phyloP scores from a whole-genome alignment of 2,113 vertebrate species.

The Eulemur macaco region DNA sequence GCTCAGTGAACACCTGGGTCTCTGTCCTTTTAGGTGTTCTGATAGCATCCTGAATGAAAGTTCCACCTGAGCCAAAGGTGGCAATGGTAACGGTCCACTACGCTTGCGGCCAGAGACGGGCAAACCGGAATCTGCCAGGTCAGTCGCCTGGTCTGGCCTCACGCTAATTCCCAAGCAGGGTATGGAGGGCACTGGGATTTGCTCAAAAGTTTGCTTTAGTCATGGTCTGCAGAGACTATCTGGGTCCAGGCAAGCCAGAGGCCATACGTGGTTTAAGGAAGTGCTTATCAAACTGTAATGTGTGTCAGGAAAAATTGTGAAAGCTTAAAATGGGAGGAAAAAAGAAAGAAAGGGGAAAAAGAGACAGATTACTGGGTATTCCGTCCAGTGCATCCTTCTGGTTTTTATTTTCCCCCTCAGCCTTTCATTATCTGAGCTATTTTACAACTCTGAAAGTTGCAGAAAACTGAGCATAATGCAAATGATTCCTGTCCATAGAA shows the following conservation, averaged over 20 bases:
- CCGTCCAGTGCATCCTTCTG: neutral
- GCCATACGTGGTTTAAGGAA: neutral
- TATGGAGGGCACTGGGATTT: neutral
- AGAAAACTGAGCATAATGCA: neutral
- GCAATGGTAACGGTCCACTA: neutral
- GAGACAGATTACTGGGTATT: neutral
- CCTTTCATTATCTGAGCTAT: conserved; percentile 1
- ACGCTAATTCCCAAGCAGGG: neutral
- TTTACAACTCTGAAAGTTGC: neutral
- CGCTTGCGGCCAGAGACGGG: neutral
- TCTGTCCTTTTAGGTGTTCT: neutral
- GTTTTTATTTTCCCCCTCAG: neutral
- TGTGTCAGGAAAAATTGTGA: neutral
- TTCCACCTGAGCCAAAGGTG: neutral
- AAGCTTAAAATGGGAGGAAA: neutral
- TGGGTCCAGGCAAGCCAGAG: neutral
- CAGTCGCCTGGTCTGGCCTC: neutral
- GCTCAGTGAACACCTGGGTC: neutral
- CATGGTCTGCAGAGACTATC: neutral
- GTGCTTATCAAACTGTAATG: neutral
- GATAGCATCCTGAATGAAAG: neutral
- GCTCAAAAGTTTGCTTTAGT: neutral
- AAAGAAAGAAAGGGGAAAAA: neutral
- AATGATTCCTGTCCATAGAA: neutral
- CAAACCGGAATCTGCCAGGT: neutral